Conservation (phyloP, 2,797 vertebrate genomes). For the Botia kubotai region DNA sequence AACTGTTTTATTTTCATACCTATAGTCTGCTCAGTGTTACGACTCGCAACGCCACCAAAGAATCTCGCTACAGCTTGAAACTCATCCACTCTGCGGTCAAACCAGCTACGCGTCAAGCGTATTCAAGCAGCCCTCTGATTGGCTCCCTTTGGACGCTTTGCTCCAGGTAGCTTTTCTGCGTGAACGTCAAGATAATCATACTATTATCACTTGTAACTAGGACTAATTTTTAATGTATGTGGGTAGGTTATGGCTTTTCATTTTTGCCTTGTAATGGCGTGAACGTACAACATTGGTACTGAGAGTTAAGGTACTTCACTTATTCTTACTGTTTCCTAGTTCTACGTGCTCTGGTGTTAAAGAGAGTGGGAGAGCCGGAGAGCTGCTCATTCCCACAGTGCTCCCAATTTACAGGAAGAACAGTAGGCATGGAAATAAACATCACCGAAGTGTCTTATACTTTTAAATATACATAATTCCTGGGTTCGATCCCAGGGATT, state of each 20-base stretch:
- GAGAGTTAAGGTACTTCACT: neutral
- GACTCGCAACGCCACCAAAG: neutral
- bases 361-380: neutral
- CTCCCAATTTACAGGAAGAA: constrained; percentile 8
- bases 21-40: constrained; percentile 11
- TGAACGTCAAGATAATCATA: too few relatives aligned
- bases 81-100: constrained; percentile 6
- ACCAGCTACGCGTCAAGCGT: constrained; percentile 6
- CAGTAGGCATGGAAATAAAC: neutral
- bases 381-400: neutral
- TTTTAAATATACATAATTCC: too few relatives aligned
- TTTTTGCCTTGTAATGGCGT: too few relatives aligned
- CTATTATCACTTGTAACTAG: too few relatives aligned
- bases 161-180: too few relatives aligned
- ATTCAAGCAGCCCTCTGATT: neutral
- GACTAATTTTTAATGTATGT: too few relatives aligned
- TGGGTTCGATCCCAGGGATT: too few relatives aligned
- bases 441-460: neutral
- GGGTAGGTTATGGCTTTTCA: too few relatives aligned
- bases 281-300: neutral
- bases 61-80: neutral
- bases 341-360: neutral
- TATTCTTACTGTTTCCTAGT: neutral
- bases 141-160: neutral
- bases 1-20: constrained; percentile 1